Conservation (phyloP, 2,888 invertebrate genomes). For the Ormyrus nitidulus region DNA sequence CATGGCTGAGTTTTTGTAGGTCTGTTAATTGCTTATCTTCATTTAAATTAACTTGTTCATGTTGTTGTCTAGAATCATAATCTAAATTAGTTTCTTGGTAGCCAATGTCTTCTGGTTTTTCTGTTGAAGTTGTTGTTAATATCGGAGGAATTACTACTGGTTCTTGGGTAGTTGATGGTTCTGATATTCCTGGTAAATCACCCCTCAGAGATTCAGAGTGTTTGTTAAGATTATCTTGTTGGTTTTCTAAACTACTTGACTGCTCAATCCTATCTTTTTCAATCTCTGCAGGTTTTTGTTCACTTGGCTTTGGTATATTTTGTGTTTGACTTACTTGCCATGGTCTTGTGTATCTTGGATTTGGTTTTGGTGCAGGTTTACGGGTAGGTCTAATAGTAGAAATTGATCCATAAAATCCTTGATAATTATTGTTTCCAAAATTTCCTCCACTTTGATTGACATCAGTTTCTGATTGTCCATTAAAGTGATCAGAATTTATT, state of each 20-base stretch:
- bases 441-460: slow-evolving; percentile 11
- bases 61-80: slow-evolving; percentile 27
- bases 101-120: not conserved
- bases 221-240: slow-evolving; percentile 8
- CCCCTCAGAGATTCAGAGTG: slow-evolving; percentile 28
- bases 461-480: slow-evolving; percentile 13
- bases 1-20: slow-evolving; percentile 46
- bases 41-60: slow-evolving; percentile 30
- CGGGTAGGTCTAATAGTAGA: slow-evolving; percentile 16
- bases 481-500: not conserved
- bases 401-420: slow-evolving; percentile 2
- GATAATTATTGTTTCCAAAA: not conserved
- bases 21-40: slow-evolving; percentile 48
- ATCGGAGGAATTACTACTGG: not conserved
- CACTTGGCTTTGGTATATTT: slow-evolving; percentile 8
- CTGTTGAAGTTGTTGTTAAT: not conserved
- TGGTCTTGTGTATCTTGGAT: slow-evolving; percentile 40
- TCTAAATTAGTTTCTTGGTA: not conserved
- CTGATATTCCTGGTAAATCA: slow-evolving; percentile 40
- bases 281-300: not conserved
- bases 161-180: slow-evolving; percentile 15
- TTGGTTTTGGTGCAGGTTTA: slow-evolving; percentile 35
- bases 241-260: slow-evolving; percentile 13
- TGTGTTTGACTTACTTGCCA: slow-evolving; percentile 49
- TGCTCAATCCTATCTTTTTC: slow-evolving; percentile 5